Conservation (phyloP, 2,888 invertebrate species). For the Xylota segnis region DNA sequence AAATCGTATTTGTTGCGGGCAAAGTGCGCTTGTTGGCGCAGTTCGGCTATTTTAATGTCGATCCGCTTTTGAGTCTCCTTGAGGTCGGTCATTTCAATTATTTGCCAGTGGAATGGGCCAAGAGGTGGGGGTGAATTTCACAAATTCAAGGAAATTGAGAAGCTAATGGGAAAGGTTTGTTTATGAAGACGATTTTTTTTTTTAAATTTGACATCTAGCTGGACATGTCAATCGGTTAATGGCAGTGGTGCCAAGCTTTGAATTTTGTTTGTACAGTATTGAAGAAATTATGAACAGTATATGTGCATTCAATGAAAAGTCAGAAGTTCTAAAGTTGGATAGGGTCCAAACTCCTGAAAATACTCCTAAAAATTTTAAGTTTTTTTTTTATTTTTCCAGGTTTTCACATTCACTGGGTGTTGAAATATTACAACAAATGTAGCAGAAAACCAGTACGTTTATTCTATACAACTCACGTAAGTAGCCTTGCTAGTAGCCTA, state of each 20-base stretch:
- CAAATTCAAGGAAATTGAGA: slow-evolving; percentile 20
- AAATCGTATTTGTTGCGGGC: slow-evolving; percentile 78
- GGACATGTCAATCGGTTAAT: slow-evolving; percentile 5
- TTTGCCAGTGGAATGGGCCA: slow-evolving; percentile 14
- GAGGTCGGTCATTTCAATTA: slow-evolving; percentile 55
- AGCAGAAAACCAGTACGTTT: too few species aligned
- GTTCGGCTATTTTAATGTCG: slow-evolving; percentile 77
- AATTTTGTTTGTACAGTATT: slow-evolving; percentile 29
- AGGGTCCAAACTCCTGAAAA: too few species aligned
- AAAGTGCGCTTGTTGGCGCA: slow-evolving; percentile 78
- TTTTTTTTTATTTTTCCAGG: too few species aligned
- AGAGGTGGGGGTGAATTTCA: slow-evolving; percentile 9
- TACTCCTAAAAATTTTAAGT: too few species aligned
- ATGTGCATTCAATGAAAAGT: too few species aligned
- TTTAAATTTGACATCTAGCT: slow-evolving; percentile 32
- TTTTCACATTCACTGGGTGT: too few species aligned
- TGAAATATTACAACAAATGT: too few species aligned
- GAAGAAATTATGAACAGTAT: too few species aligned
- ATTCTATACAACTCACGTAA: too few species aligned
- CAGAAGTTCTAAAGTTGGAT: too few species aligned
- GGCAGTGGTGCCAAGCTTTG: slow-evolving; percentile 24
- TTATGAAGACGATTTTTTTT: slow-evolving; percentile 6
- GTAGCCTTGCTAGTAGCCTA: too few species aligned
- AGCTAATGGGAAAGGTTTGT: slow-evolving; percentile 12
- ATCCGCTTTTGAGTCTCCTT: slow-evolving; percentile 50